Evolutionary conservation across 1,140 invertebrate genomes (phyloP).

Genomic region (Elysia chlorotica): DNA sequence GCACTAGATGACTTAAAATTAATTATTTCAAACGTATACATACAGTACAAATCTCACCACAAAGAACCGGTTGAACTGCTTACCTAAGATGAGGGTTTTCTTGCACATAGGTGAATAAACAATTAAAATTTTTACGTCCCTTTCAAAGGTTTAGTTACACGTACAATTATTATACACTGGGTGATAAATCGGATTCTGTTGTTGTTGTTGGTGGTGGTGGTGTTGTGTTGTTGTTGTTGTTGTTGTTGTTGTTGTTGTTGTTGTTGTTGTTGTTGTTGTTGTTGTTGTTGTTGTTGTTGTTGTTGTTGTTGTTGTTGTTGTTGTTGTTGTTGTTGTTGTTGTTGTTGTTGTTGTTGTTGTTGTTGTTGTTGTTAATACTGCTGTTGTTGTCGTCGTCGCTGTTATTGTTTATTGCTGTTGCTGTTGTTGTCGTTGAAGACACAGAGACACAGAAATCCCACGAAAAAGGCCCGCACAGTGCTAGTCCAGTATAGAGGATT

Average conservation of each 20-base stretch:
- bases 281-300: neutral
- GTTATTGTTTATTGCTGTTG: neutral
- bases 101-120: neutral
- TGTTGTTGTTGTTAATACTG: constrained; percentile 1
- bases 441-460: neutral
- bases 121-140: neutral
- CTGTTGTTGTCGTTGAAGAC: neutral
- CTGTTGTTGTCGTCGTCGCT: neutral
- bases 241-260: neutral
- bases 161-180: too few relatives aligned
- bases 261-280: constrained; percentile 2
- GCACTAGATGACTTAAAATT: too few relatives aligned
- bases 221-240: neutral
- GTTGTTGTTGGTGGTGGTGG: neutral
- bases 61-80: too few relatives aligned
- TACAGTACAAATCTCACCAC: too few relatives aligned
- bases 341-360: neutral
- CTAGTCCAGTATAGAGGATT: neutral
- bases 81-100: too few relatives aligned
- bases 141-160: neutral
- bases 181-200: too few relatives aligned
- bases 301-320: neutral
- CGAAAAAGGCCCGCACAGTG: neutral
- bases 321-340: neutral
- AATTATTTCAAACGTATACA: too few relatives aligned